phyloP scores from a whole-genome alignment of 2,797 vertebrate species.

The Clarias pachynema region DNA sequence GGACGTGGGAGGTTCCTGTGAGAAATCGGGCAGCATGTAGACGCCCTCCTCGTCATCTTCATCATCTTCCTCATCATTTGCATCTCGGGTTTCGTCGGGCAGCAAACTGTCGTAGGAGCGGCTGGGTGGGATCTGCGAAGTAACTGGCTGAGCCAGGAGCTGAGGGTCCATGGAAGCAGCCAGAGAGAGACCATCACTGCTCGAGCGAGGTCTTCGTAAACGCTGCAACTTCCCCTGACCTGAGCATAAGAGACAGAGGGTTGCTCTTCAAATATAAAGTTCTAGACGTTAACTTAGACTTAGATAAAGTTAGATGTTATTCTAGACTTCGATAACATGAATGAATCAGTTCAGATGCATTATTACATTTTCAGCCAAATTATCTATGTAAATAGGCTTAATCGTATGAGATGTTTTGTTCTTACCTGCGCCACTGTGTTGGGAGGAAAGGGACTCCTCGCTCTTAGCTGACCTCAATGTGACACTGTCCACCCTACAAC shows the following conservation, averaged over 20 bases:
- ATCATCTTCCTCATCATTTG: slow-evolving; percentile 51
- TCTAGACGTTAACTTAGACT: neutral
- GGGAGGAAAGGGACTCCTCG: slow-evolving; percentile 81
- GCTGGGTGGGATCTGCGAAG: slow-evolving; percentile 65
- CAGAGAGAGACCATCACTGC: slow-evolving; percentile 78
- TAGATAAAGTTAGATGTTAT: too few relatives aligned
- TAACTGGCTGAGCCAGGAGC: slow-evolving; percentile 54
- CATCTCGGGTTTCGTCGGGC: slow-evolving; percentile 55
- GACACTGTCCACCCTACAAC: slow-evolving; percentile 73
- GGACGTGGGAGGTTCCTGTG: slow-evolving; percentile 54
- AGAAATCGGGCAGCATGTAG: slow-evolving; percentile 72
- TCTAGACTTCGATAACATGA: neutral
- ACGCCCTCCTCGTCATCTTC: slow-evolving; percentile 65
- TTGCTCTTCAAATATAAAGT: neutral
- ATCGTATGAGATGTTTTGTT: neutral
- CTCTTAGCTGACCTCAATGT: slow-evolving; percentile 81
- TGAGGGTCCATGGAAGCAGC: slow-evolving; percentile 64
- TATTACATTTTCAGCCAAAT: neutral
- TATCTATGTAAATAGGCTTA: neutral
- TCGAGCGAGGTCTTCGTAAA: slow-evolving; percentile 76
- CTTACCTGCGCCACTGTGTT: slow-evolving; percentile 78
- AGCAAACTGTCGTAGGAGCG: slow-evolving; percentile 77
- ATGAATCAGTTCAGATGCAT: neutral
- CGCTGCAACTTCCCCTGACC: slow-evolving; percentile 71
- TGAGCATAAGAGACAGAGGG: slow-evolving; percentile 37